Evolutionary conservation across 1,140 invertebrate genomes (phyloP).

Genomic region (Propsilocerus akamusi): DNA sequence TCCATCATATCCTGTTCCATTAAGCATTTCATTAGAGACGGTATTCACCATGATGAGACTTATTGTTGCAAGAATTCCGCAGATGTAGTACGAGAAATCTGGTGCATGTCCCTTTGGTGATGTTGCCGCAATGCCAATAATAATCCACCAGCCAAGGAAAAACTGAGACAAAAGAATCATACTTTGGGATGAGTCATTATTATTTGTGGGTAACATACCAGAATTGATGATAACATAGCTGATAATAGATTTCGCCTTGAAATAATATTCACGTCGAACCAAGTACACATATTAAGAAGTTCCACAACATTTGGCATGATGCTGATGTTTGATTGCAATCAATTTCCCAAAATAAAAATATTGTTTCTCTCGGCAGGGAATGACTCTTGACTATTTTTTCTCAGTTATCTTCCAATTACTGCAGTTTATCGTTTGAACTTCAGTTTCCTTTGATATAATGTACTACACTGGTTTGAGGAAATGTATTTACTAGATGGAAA

Average conservation of each 20-base stretch:
- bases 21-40: slow-evolving; percentile 57
- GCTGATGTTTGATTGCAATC: not conserved
- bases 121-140: slow-evolving; percentile 80
- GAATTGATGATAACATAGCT: not conserved
- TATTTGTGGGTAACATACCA: not conserved
- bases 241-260: not conserved
- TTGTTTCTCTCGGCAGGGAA: not conserved
- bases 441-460: not conserved
- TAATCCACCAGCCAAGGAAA: slow-evolving; percentile 93
- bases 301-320: not conserved
- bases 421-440: not conserved
- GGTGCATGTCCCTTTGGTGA: slow-evolving; percentile 35
- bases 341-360: not conserved
- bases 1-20: slow-evolving; percentile 38
- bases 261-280: not conserved
- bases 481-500: not conserved
- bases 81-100: slow-evolving; percentile 70
- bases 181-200: not conserved
- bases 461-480: not conserved
- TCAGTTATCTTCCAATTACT: not conserved
- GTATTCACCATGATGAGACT: slow-evolving; percentile 95
- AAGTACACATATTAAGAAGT: not conserved
- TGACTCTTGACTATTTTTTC: not conserved
- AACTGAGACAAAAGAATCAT: slow-evolving; percentile 39
- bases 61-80: slow-evolving; percentile 83